phyloP scores from a whole-genome alignment of 2,888 invertebrate species.

The Copidosoma aretas region DNA sequence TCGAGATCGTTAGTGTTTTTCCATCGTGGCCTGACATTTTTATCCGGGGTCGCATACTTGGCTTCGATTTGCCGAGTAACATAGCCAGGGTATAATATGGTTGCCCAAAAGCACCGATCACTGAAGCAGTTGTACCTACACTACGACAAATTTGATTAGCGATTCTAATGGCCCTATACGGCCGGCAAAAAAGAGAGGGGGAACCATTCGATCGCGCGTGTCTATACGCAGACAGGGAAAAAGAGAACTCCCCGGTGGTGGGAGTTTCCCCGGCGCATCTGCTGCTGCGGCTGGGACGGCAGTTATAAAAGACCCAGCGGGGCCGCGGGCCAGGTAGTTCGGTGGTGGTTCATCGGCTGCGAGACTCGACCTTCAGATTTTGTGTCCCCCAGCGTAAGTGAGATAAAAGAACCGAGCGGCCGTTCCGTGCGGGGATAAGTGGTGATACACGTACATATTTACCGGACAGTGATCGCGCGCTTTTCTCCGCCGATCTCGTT shows the following conservation, averaged over 20 bases:
- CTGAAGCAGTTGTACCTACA: too few relatives aligned
- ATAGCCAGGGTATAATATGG: too few relatives aligned
- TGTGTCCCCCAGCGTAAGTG: constrained; percentile 26
- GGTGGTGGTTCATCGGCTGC: constrained; percentile 54
- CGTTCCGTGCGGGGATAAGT: too few relatives aligned
- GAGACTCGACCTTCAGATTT: constrained; percentile 5
- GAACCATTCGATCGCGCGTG: too few relatives aligned
- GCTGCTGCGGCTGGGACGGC: constrained; percentile 22
- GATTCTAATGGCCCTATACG: constrained; percentile 49
- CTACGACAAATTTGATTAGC: constrained; percentile 45
- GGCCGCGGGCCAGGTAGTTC: constrained; percentile 49
- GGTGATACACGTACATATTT: too few relatives aligned
- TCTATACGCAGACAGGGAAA: too few relatives aligned
- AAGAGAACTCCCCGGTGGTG: constrained; percentile 36
- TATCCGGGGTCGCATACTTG: too few relatives aligned
- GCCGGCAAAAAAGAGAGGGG: too few relatives aligned
- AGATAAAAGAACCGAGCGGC: neutral
- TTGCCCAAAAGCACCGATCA: too few relatives aligned
- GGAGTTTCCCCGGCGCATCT: constrained; percentile 37
- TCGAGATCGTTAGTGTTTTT: too few relatives aligned
- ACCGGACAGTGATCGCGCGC: neutral
- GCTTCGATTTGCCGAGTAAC: too few relatives aligned
- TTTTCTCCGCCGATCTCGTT: neutral
- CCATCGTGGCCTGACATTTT: too few relatives aligned
- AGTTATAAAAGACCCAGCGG: constrained; percentile 55